Evolutionary conservation across 1,140 invertebrate genomes (phyloP), one percentile per base, ranked within the genome.

Genomic region (Bombus waltoni): DNA sequence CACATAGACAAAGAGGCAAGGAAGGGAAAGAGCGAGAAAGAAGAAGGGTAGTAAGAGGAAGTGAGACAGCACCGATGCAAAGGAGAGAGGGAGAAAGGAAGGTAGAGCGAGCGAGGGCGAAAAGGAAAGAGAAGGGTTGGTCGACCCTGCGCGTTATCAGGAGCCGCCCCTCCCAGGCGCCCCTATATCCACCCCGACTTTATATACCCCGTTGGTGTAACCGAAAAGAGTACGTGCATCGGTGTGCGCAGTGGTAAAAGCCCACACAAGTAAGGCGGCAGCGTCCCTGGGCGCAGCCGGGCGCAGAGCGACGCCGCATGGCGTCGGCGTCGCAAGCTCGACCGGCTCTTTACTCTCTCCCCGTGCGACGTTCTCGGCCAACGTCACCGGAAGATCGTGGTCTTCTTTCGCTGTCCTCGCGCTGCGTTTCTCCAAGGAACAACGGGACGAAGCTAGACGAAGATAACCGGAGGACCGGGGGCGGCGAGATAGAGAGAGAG

Each of bases 81-180:
- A 18, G 32, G 32, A 68, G 22, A 35, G 77, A 71, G 15, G 32
- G n/a, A 66, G 65, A 6, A 3, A 32, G 32, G 15, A 57, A 80
- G 73, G 86, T 77, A 78, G 71, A 78, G 85, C 78, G 44, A 88
- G 75, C 42, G 53, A 47, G 80, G 74, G 59, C 76, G 72, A 70
- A 68, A 90, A 35, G 42, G 59, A 71, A n/a, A 40, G 79, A 93
- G 91, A 90, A 92, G 91, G 93, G 94, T 93, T 93, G 92, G 86
- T 90, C 88, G 92, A 92, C 93, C 94, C 92, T 94, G 94, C 94
- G 94, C 94, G 92, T 92, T 94, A 91, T 92, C 89, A 89, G 85
- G 78, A 83, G 84, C 77, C 93, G 91, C 91, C 93, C 94, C 93
- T 94, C 93, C 87, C 82, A 70, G 68, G 65, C 73, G 75, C 38